Evolutionary conservation across 2,888 invertebrate species (phyloP), one percentile per base, ranked within the genome.

Genomic region (Amiota mariae): DNA sequence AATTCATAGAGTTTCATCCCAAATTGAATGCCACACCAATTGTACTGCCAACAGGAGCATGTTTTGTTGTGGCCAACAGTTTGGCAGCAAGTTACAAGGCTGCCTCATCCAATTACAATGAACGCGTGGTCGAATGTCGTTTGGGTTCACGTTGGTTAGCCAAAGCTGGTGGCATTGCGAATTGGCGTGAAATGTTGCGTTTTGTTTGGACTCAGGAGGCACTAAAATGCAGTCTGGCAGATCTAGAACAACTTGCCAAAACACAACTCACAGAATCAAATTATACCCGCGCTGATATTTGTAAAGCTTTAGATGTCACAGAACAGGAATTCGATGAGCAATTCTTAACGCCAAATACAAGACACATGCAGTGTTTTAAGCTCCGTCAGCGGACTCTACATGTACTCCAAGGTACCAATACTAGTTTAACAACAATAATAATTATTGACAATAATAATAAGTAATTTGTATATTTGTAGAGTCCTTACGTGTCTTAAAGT

Each of bases 51-150:
- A 89, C 92, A 75, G 94, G 94, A 76, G 95, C 95, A 13, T 93
- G 94, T 49, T 99, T 99, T 90, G 97, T 99, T 1, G 96, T 99
- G 73, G 96, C 97, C 56, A 97, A 99, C 89, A 97, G 97, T 88
- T 90, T 96, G 77, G 94, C 94, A 0, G 94, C 95, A 88, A 93
- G 95, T 78, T 98, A 99, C 90, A 99, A 99, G 91, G 99, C 98
- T 11, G 96, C 98, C 13, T 96, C 96, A 0, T 93, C 93, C 54
- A 95, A 97, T 89, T 99, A 93, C 89, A 99, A 99, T 90, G 93
- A 94, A 78, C 91, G 99, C 72, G 99, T 99, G 0, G 95, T 96
- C 54, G 99, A 99, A 91, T 99, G 99, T 86, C 93, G 97, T 72
- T 89, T 98, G 36, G 97, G 96, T n/a, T 94, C 76, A 93, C 96